Evolutionary conservation across 2,888 invertebrate genomes (phyloP).

Genomic region (Aplocera efformata): DNA sequence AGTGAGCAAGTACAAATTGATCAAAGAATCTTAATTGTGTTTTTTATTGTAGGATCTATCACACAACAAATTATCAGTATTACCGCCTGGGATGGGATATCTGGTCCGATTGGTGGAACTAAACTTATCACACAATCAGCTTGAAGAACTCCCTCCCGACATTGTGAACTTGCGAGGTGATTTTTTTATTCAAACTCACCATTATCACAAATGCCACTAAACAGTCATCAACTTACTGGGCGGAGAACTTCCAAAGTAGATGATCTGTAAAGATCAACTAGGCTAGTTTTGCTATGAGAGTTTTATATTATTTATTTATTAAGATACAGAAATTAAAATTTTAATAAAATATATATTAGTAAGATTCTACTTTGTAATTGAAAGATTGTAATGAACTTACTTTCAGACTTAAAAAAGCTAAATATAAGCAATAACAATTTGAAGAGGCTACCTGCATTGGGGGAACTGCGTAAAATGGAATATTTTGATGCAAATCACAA

Average conservation of each 20-base stretch:
- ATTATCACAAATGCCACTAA: too few species aligned
- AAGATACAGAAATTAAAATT: too few species aligned
- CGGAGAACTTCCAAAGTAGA: too few species aligned
- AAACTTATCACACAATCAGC: constrained; percentile 87
- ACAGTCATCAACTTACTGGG: too few species aligned
- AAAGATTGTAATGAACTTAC: too few species aligned
- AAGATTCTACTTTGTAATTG: too few species aligned
- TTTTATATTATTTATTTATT: too few species aligned
- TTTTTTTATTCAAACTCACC: too few species aligned
- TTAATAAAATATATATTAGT: too few species aligned
- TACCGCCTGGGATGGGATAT: constrained; percentile 92
- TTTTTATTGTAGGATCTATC: constrained; percentile 85
- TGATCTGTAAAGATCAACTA: too few species aligned
- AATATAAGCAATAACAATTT: constrained; percentile 88
- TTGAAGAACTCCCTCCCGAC: constrained; percentile 88
- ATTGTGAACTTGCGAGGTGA: constrained; percentile 91
- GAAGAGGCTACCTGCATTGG: constrained; percentile 83
- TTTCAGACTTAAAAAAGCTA: constrained; percentile 84
- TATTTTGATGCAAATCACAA: constrained; percentile 90
- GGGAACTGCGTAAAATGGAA: constrained; percentile 87
- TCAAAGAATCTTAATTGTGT: constrained; percentile 4
- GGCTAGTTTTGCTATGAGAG: too few species aligned
- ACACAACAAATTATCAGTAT: constrained; percentile 84
- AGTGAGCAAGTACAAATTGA: too few species aligned
- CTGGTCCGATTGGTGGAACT: constrained; percentile 87